A percentile compares a stretch with the other conserved stretches of the same genome.
Conservation (phyloP, 2,888 invertebrate genomes). For the Parapristionchus giblindavisi region DNA sequence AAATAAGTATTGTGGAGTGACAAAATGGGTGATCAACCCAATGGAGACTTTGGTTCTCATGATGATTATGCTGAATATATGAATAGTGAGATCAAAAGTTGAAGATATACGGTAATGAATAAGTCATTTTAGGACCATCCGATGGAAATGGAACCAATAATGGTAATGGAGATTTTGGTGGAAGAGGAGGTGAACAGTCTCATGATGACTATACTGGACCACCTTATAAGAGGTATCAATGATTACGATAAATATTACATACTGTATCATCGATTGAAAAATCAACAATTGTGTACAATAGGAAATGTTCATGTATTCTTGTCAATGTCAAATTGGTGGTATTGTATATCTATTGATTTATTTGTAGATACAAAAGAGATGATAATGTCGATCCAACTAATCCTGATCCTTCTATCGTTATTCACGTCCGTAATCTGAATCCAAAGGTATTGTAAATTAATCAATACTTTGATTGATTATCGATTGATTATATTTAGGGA, state of each 20-base stretch:
- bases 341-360: neutral
- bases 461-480: neutral
- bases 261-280: no score
- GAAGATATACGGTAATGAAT: neutral
- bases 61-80: neutral
- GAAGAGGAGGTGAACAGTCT: neutral
- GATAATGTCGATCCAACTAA: conserved; percentile 71
- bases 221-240: conserved; percentile 17
- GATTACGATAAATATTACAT: no score
- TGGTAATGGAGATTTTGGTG: neutral
- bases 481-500: conserved; percentile 55
- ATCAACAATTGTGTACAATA: neutral
- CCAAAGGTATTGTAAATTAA: conserved; percentile 56
- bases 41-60: neutral
- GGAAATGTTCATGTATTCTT: neutral
- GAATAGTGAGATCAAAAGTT: neutral
- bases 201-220: conserved; percentile 22
- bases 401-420: conserved; percentile 72
- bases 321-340: neutral
- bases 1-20: no score
- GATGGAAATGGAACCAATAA: neutral
- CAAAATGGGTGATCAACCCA: no score
- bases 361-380: conserved; percentile 50
- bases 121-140: neutral
- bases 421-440: conserved; percentile 72